phyloP scores from a whole-genome alignment of 2,797 vertebrate genomes.

The Pachyuromys duprasi region DNA sequence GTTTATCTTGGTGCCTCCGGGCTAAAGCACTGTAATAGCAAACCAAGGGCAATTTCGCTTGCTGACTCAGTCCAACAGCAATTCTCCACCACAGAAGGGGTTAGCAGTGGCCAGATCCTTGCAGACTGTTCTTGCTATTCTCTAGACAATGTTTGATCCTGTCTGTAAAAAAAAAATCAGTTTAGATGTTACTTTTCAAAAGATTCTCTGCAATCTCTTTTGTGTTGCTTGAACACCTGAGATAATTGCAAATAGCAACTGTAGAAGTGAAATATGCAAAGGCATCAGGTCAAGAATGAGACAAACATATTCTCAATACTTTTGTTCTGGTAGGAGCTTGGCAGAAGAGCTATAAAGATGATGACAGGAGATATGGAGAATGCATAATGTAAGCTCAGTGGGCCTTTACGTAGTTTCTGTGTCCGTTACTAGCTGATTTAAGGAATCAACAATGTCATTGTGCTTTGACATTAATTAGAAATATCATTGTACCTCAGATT shows the following conservation, averaged over 20 bases:
- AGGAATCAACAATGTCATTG: not conserved
- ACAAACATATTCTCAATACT: not conserved
- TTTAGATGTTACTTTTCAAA: not conserved
- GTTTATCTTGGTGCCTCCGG: not conserved
- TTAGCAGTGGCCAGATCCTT: not conserved
- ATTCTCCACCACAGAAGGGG: not conserved
- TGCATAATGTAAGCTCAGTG: not conserved
- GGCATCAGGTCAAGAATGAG: not conserved
- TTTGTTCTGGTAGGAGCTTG: not conserved
- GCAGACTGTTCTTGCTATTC: not conserved
- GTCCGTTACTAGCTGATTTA: not conserved
- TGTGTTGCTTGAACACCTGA: not conserved
- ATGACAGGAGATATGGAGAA: not conserved
- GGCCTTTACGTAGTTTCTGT: not conserved
- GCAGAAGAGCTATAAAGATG: not conserved
- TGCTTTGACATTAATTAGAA: not conserved
- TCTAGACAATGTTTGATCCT: no score
- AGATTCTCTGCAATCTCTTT: not conserved
- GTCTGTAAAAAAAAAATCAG: not conserved
- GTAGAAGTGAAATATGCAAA: not conserved
- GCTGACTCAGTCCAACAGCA: not conserved
- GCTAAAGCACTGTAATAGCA: not conserved
- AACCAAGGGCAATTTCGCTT: not conserved
- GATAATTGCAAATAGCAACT: no score
- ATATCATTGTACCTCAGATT: not conserved